Evolutionary conservation across 2,888 invertebrate genomes (phyloP), one percentile per base, ranked within the genome.

Genomic region (Meta bourneti): DNA sequence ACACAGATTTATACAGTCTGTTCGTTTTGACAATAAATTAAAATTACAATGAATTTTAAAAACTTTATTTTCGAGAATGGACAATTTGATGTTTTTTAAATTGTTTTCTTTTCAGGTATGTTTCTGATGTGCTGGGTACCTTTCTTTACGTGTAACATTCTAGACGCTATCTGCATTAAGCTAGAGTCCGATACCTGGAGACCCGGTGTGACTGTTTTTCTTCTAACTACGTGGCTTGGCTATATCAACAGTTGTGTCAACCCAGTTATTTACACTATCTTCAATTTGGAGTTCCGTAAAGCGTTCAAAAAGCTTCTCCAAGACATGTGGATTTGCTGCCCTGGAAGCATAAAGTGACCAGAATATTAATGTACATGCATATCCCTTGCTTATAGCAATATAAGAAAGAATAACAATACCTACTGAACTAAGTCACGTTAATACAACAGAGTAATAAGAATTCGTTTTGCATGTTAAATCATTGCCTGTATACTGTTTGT

Each of bases 61-160:
- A 34, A 34, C 34, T 34, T 34, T 34, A 34, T 34, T 34, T 34
- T 4, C 34, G 34, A 34, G 4, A 4, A 34, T 34, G 34, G 34
- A 34, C 1, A 34, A 34, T 34, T 4, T 34, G 34, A 34, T 34
- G 4, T 34, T 34, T 34, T 34, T 34, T 34, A 34, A 34, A 34
- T 2, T 4, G 34, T 34, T 34, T 93, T 93, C 93, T 94, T 94
- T 94, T 94, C 96, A 99, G 99, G 98, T 94, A 98, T 99, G 4
- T 99, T 99, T 95, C 96, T 99, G 74, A 97, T 99, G 94, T 99
- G 99, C 95, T 99, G 99, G 99, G 97, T 98, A 93, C 99, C 99
- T 70, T 99, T 99, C 96, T 99, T 99, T 96, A 98, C 98, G 1
- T 98, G 99, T 96, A 99, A 98, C 95, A 98, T 99, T 93, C 96